These are phyloP conservation scores for Clarias fuscus DNA, from an alignment of 2,797 vertebrate species.

Conservation along the genomic window DNA sequence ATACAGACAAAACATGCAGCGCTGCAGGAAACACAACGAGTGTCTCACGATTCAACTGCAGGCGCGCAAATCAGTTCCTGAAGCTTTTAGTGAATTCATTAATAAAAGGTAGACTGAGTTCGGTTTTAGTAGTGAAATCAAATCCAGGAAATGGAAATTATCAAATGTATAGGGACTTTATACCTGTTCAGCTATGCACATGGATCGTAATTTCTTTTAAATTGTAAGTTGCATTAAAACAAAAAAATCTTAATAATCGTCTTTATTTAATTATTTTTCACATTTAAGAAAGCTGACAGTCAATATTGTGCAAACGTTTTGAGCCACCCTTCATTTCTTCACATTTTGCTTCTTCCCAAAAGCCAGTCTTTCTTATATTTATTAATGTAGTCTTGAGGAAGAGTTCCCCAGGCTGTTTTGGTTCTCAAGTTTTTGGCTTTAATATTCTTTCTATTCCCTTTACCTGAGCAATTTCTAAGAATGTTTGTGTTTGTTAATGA, in stretches of 20 bases:
- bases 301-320: no score
- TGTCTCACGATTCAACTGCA: neutral
- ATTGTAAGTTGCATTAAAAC: neutral
- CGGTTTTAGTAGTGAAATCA: neutral
- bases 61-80: constrained; percentile 15
- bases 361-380: no score
- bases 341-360: no score
- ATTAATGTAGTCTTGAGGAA: no score
- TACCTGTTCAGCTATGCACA: neutral
- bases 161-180: neutral
- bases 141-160: neutral
- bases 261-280: neutral
- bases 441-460: no score
- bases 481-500: no score
- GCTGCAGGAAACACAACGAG: neutral
- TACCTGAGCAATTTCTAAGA: no score
- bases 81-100: neutral
- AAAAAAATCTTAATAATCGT: neutral
- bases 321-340: no score
- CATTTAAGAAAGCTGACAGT: neutral
- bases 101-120: neutral
- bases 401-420: no score
- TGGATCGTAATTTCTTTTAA: neutral
- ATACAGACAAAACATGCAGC: constrained; percentile 9
- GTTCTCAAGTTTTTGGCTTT: no score